Conservation (phyloP, 2,113 vertebrate species). For the Paramisgurnus dabryanus region DNA sequence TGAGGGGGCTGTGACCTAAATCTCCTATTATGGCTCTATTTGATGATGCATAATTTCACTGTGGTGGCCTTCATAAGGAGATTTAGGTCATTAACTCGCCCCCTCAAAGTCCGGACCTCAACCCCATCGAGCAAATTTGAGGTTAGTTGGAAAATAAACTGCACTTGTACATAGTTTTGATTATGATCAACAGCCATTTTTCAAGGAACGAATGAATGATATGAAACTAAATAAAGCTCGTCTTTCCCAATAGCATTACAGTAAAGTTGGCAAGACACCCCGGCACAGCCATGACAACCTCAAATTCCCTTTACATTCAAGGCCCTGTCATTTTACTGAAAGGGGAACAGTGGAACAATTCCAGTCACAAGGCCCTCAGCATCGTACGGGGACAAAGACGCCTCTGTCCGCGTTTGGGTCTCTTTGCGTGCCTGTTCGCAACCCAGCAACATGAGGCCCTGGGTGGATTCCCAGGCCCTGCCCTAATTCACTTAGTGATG, state of each 20-base stretch:
- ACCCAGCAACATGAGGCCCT: slow-evolving; percentile 45
- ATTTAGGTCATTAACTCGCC: no score
- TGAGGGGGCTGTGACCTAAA: no score
- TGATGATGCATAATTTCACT: no score
- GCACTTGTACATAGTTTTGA: no score
- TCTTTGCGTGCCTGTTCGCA: slow-evolving; percentile 49
- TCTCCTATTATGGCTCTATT: no score
- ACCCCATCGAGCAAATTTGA: no score
- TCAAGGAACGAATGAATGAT: neutral
- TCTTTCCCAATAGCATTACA: neutral
- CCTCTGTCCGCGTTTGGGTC: slow-evolving; percentile 63
- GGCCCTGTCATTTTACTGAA: slow-evolving; percentile 45
- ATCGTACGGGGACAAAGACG: slow-evolving; percentile 70
- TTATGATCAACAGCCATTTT: neutral
- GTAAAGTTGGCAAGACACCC: slow-evolving; percentile 7
- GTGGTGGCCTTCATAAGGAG: no score
- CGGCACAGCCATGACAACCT: slow-evolving; percentile 19
- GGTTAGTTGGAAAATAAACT: no score
- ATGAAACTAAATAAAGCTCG: neutral
- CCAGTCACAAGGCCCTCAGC: slow-evolving; percentile 69
- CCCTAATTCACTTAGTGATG: slow-evolving; percentile 25
- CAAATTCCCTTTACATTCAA: slow-evolving; percentile 24
- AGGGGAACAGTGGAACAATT: slow-evolving; percentile 63
- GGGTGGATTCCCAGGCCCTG: slow-evolving; percentile 22
- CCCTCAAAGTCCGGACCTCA: no score